Evolutionary conservation across 2,888 invertebrate genomes (phyloP), one percentile per base, ranked within the genome.

Genomic region (Phorcus lineatus): DNA sequence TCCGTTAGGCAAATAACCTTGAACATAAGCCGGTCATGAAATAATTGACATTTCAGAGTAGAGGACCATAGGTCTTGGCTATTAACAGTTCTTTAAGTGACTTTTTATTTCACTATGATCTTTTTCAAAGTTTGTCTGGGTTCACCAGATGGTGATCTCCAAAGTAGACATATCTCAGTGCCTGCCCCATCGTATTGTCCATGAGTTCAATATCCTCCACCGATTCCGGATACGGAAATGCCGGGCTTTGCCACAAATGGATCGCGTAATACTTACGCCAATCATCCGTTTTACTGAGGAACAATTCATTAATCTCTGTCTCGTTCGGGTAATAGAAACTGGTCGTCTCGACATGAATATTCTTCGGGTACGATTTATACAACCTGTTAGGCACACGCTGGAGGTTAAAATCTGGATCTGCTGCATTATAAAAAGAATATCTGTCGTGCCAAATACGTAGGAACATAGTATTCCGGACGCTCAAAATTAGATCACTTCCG

Each of bases 401-500:
- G 2, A 78, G 78, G 52, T 78, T 57, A 22, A 24, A 13, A 0
- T 66, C 55, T 36, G 67, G 78, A 16, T 78, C 13, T 13, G 4
- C 74, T 13, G 74, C n/a, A 0, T 74, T 36, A 55, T 74, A 81
- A 13, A 53, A 70, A 9, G 22, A 19, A 22, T 78, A 81, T 1
- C 31, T 74, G 9, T 31, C 36, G 47, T 81, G 78, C 81, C 81
- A 81, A n/a, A 47, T 36, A 31, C n/a, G 28, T 9, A 81, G 13
- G 19, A 81, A 81, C 11, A 22, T 16, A 19, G 74, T 62, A 24
- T 57, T 16, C 11, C 31, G 53, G 66, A 62, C 57, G 16, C 78
- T 66, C 11, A 81, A 40, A 11, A 81, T 81, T 2, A 81, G 16
- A 9, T 62, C 81, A 52, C 77, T 81, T 2, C 78, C 78, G 57